Base-by-base conservation (phyloP, 2,113 vertebrate species). In the Myotis brandtii region DNA sequence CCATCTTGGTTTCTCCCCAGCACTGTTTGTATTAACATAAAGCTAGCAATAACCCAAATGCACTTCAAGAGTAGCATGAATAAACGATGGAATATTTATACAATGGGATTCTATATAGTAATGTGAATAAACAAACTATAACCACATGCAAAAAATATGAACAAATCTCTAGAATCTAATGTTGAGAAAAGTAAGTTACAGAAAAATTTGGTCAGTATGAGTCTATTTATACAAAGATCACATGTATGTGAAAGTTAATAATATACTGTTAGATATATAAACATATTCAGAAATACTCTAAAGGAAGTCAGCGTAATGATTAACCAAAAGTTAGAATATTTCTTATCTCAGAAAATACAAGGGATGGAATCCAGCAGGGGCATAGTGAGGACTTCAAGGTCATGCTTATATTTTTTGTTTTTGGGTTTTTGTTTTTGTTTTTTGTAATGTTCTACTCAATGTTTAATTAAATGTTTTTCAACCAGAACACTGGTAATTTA, bases 401-500 rank as follows among this genome's bases (percentile, higher is more conserved):
- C 79, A 94, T 1, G 7, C 52, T 86, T 80, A 40, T 12, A 27
- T 30, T 14, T 80, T 13, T 77, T n/a, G 25, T 11, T 73, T 43
- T 34, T 9, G 16, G n/a, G 32, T 67, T 66, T 66, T 67, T 32
- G 30, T 32, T 66, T 32, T 27, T 43, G 32, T 87, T 80, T 27
- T 81, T 48, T 18, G 43, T 50, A 48, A 30, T 18, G 67, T 90
- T 92, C 27, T 67, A 75, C 17, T 81, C 90, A 72, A 37, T 73
- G 25, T 90, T 93, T 89, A 94, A 93, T 90, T 92, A 80, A 81
- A 84, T 93, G 54, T 12, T 72, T 84, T 82, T 52, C 54, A 95
- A 89, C 64, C 43, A 94, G 32, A 92, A 17, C 66, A 91, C 87
- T 92, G 89, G 67, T 50, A 80, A 87, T 23, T 2, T 17, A 48